Base-by-base conservation (phyloP, 2,888 invertebrate species). In the Aleiodes alternator region DNA sequence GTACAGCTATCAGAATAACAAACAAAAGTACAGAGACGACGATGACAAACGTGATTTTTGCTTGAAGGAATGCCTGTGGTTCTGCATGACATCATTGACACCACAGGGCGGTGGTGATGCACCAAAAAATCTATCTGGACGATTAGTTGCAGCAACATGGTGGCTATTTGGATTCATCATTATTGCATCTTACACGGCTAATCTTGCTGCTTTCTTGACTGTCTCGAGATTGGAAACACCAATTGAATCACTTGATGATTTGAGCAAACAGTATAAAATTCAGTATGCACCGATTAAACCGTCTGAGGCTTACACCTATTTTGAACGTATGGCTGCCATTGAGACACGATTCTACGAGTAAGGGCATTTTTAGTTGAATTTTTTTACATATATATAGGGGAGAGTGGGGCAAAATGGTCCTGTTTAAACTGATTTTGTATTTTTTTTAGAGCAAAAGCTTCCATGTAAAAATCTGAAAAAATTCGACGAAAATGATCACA, bases 151-250 rank as follows among this genome's bases (percentile, higher is more conserved):
- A 0, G 98, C 98, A 1, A 98, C 98, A 0, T 98, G 98, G 98
- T 99, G 99, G 99, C 91, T 99, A 31, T 99, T 99, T 90, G 98
- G 98, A 0, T 99, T 99, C 90, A 98, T 99, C 87, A 98, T 99
- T 81, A 98, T 99, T 87, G 99, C 99, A 3, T 98, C 98, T 0
- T 99, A 99, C 90, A 99, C 99, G 0, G 99, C 99, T 0, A 99
- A 99, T 90, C 92, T 99, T 86, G 99, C 99, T 1, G 99, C 99
- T 0, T 99, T 98, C 88, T 91, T 99, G 75, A 99, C 99, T 0
- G 97, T 97, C 0, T 98, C 97, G 0, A 93, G 98, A 16, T 91
- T 98, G 86, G 98, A 98, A 84, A 96, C 96, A 0, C 97, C 97
- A 0, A 96, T 98, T 55, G 97, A 97, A 84, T 97, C 96, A 0